Evolutionary conservation across 1,140 invertebrate genomes (phyloP), one percentile per base, ranked within the genome.

Genomic region (Magallana ariakensis): DNA sequence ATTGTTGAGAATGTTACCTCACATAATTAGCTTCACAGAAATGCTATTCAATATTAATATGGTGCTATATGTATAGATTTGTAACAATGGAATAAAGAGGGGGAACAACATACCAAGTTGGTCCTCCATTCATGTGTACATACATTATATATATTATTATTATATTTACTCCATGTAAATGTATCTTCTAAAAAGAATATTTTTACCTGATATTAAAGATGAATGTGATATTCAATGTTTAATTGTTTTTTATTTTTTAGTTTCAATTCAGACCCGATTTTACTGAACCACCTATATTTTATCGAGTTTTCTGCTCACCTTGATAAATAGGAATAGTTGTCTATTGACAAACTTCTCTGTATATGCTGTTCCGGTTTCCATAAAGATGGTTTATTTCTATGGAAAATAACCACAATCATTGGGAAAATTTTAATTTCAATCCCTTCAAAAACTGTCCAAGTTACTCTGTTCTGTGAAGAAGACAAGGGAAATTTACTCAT

Each of bases 131-230:
- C 19, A 75, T 26, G 33, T 75, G 66, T 75, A 26, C 33, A 75
- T 26, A 26, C 66, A 75, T 75, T 60, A 26, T 33, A 26, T 75
- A 75, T 75, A 60, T 60, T 46, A 46, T 11, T 75, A 26, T 26
- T 26, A 75, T 75, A 75, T 75, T 75, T 75, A 75, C 66, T 75
- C n/a, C 66, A 75, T 75, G 66, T 75, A 75, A 75, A 75, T 75
- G 66, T 75, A 75, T 75, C 66, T 75, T 75, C 66, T 75, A 22
- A 75, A 75, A 75, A 75, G 66, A 75, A 75, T 75, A 75, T 75
- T 75, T 75, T 75, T 75, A 75, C 66, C 66, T 75, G 66, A 75
- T 75, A 75, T 75, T 75, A 75, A 75, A 75, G 66, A 75, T 75
- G 66, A 75, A 75, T 75, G 66, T 75, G 66, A 75, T 75, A 75